These are phyloP conservation scores for Cryptosula pallasiana DNA, from an alignment of 2,888 invertebrate species.

Conservation along the genomic window DNA sequence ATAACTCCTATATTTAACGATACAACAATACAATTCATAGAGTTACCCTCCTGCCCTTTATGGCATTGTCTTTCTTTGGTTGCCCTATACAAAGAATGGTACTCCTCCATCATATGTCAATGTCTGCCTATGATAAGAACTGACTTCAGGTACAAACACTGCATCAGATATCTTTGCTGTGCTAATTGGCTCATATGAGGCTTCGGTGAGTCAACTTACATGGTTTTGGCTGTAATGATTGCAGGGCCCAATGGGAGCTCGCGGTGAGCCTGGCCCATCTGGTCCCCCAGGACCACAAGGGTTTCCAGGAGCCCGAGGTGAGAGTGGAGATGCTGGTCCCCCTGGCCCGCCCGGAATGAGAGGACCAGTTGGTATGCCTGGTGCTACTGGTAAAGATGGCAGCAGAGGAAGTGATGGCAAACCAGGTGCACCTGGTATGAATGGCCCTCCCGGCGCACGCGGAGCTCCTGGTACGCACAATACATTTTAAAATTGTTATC, in stretches of 20 bases:
- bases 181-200: too few species aligned
- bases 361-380: constrained; percentile 23
- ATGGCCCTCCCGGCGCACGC: constrained; percentile 25
- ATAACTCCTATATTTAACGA: too few species aligned
- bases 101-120: too few species aligned
- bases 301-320: constrained; percentile 13
- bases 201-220: too few species aligned
- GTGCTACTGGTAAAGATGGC: constrained; percentile 25
- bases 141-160: too few species aligned
- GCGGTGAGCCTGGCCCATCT: constrained; percentile 14
- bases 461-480: constrained; percentile 25
- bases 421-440: constrained; percentile 22
- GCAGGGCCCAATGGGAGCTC: constrained; percentile 13
- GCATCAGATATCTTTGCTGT: too few species aligned
- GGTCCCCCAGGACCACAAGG: constrained; percentile 23
- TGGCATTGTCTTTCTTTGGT: too few species aligned
- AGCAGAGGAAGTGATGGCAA: constrained; percentile 17
- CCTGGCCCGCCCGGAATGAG: constrained; percentile 22
- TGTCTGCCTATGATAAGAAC: too few species aligned
- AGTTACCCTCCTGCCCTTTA: too few species aligned
- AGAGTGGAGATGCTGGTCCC: constrained; percentile 18
- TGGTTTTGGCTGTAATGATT: background rate
- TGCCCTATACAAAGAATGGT: too few species aligned
- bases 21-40: too few species aligned
- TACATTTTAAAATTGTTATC: background rate